Evolutionary conservation across 2,797 vertebrate species (phyloP).

Genomic region (Halcyon leucocephala): DNA sequence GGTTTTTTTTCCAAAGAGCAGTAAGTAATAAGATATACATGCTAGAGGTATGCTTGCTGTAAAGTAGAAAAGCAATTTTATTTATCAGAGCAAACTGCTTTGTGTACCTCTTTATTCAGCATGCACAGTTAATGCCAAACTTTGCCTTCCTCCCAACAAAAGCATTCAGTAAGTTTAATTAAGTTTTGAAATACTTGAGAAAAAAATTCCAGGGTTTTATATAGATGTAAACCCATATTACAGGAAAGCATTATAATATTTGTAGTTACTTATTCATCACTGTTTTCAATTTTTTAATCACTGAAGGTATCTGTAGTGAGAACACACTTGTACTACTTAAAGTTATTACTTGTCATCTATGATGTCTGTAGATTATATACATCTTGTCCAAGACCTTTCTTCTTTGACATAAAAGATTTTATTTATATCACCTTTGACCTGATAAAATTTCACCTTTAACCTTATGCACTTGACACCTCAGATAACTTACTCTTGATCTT

Average conservation of each 20-base stretch:
- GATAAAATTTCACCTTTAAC: conserved; percentile 88
- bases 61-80: neutral
- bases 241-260: neutral
- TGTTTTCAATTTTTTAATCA: conserved; percentile 70
- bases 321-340: conserved; percentile 74
- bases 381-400: conserved; percentile 72
- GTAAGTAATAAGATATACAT: neutral
- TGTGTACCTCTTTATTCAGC: neutral
- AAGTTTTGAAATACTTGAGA: neutral
- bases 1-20: neutral
- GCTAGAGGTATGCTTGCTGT: neutral
- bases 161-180: neutral
- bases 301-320: conserved; percentile 50
- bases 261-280: conserved; percentile 13
- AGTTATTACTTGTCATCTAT: conserved; percentile 87
- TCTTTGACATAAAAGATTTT: conserved; percentile 82
- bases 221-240: neutral
- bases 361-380: conserved; percentile 77
- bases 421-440: conserved; percentile 83
- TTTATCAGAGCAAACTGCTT: neutral
- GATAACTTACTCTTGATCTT: conserved; percentile 80
- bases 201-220: neutral
- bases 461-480: conserved; percentile 83
- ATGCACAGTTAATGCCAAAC: neutral
- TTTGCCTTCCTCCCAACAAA: neutral